Conservation (phyloP, 2,888 invertebrate species). For the Cinara cedri region DNA sequence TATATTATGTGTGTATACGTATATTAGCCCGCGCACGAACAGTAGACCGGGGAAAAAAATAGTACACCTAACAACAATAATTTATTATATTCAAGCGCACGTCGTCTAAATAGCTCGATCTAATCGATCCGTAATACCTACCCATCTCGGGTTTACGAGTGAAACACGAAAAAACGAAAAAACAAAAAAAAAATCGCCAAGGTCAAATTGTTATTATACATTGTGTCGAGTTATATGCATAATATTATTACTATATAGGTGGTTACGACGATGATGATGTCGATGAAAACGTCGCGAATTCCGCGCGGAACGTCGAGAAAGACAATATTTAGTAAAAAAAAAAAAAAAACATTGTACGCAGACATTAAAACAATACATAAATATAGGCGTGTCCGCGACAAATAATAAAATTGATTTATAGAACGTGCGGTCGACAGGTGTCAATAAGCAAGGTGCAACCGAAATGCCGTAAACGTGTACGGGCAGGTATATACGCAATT, state of each 20-base stretch:
- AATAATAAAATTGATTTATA: neutral
- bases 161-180: slow-evolving; percentile 1
- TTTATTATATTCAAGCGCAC: neutral
- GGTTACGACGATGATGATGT: no score
- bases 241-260: no score
- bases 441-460: no score
- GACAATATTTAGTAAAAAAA: no score
- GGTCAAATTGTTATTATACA: slow-evolving; percentile 16
- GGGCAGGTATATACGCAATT: no score
- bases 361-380: no score
- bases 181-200: neutral
- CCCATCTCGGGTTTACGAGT: neutral
- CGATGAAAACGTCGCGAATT: neutral
- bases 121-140: slow-evolving; percentile 28
- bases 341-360: no score
- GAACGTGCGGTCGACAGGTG: neutral
- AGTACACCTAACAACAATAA: slow-evolving; percentile 1
- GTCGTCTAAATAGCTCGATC: slow-evolving; percentile 12
- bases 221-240: neutral
- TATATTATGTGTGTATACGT: neutral
- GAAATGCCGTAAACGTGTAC: neutral
- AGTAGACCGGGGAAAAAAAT: neutral
- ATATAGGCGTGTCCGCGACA: no score
- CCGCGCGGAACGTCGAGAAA: slow-evolving; percentile 1
- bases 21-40: slow-evolving; percentile 7